phyloP scores from a whole-genome alignment of 2,113 vertebrate genomes.

The Isurus oxyrinchus region DNA sequence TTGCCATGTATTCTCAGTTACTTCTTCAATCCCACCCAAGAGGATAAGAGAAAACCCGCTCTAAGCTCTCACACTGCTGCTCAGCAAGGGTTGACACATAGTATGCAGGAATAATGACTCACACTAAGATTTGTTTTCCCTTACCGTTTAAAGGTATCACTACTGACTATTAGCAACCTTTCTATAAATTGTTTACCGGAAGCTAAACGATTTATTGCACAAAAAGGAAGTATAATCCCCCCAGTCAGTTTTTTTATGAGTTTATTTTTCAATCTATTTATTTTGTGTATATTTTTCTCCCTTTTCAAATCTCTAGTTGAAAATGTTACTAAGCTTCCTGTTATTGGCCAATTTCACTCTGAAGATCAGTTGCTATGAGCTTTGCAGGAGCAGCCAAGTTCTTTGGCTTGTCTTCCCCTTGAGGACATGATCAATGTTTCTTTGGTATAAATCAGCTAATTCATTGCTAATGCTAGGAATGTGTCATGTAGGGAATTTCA shows the following conservation, averaged over 20 bases:
- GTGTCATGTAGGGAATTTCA: not conserved
- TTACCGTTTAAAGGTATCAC: not conserved
- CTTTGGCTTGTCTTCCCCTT: not conserved
- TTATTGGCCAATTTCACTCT: slow-evolving; percentile 1
- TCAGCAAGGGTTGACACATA: not conserved
- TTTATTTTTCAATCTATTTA: not conserved
- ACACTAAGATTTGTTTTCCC: not conserved
- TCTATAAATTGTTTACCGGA: not conserved
- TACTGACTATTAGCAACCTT: not conserved
- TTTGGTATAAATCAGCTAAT: not conserved
- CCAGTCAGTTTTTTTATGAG: not conserved
- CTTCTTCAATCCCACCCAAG: not conserved
- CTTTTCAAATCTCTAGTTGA: not conserved
- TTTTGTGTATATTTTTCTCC: slow-evolving; percentile 14
- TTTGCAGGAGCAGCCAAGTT: not conserved
- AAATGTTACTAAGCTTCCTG: not conserved
- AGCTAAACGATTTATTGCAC: not conserved
- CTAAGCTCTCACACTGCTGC: not conserved
- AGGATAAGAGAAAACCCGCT: not conserved
- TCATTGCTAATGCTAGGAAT: not conserved
- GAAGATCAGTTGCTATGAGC: not conserved
- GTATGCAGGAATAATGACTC: not conserved
- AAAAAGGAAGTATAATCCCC: not conserved
- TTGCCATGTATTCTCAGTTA: not conserved
- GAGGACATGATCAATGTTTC: not conserved